Evolutionary conservation across 1,140 invertebrate species (phyloP), one percentile per base, ranked within the genome.

Genomic region (Conopomorpha cramerella): DNA sequence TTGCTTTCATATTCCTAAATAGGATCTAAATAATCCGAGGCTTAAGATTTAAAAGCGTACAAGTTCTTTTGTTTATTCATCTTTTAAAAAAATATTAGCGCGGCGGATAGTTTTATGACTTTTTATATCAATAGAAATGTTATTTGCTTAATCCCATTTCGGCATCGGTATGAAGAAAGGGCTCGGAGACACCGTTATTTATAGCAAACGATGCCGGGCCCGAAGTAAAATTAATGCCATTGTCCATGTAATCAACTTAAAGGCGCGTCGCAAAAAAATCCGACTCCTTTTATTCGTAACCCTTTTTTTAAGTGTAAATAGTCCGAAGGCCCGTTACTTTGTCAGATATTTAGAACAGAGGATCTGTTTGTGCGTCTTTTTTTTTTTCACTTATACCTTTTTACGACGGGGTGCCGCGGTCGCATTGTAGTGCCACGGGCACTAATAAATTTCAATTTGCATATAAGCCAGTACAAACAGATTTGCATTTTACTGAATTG

Each of bases 171-270:
- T 23, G 4, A 23, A 6, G 4, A 23, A 23, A 23, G 19, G 19
- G 19, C 19, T 4, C 4, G 10, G 10, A 23, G 19, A n/a, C 10
- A 23, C 19, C 19, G 19, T 23, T 23, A 40, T 42, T 54, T 52
- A 65, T 43, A 61, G 49, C 34, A 38, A 14, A 31, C 31, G 38
- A 51, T n/a, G n/a, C n/a, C n/a, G n/a, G n/a, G n/a, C n/a, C n/a
- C n/a, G n/a, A n/a, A n/a, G n/a, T n/a, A 61, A 60, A 55, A 51
- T 66, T 60, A 60, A 67, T 53, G 30, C 54, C 49, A 55, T 67
- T 71, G 61, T 67, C 43, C 50, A 62, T 60, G n/a, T 65, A 71
- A 71, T 71, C 57, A 65, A 59, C 47, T 54, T 63, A 66, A 70
- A 70, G 46, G 62, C 55, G 59, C 62, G 66, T 58, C 34, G 35